These are phyloP conservation scores for Sylvicola fuscatus DNA, from an alignment of 2,888 invertebrate genomes.

Conservation along the genomic window DNA sequence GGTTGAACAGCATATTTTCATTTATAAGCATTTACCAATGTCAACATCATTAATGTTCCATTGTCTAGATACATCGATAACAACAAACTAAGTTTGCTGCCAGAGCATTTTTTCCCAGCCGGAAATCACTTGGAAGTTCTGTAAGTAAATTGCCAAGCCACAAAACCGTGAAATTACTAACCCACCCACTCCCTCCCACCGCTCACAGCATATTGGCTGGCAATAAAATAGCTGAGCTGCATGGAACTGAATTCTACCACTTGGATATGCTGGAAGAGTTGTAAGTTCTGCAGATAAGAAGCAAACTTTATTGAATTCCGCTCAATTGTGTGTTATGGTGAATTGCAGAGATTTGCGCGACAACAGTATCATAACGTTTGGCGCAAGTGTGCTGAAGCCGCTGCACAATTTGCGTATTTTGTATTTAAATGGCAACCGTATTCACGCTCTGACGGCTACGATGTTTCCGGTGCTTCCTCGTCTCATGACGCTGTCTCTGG, in stretches of 20 bases:
- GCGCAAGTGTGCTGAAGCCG: slow-evolving; percentile 19
- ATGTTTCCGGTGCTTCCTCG: slow-evolving; percentile 22
- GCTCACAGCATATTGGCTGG: slow-evolving; percentile 20
- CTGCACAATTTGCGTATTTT: slow-evolving; percentile 24
- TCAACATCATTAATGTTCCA: background rate
- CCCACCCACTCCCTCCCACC: too few species aligned
- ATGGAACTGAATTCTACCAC: slow-evolving; percentile 14
- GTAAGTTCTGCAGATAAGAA: slow-evolving; percentile 15
- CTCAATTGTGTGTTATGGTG: slow-evolving; percentile 1
- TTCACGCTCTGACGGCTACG: slow-evolving; percentile 16
- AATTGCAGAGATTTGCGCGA: slow-evolving; percentile 30
- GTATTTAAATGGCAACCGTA: slow-evolving; percentile 27
- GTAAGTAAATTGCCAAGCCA: slow-evolving; percentile 16
- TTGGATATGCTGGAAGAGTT: slow-evolving; percentile 16
- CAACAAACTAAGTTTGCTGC: slow-evolving; percentile 23
- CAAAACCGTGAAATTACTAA: background rate
- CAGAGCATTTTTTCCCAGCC: slow-evolving; percentile 20
- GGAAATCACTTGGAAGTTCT: slow-evolving; percentile 21
- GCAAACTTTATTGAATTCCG: too few species aligned
- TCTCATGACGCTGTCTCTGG: slow-evolving; percentile 27
- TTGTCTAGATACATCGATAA: slow-evolving; percentile 25
- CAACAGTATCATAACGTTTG: slow-evolving; percentile 25
- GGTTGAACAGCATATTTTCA: too few species aligned
- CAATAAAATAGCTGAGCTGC: slow-evolving; percentile 16
- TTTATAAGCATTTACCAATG: too few species aligned